Evolutionary conservation across 2,113 vertebrate genomes (phyloP), one percentile per base, ranked within the genome.

Genomic region (Brienomyrus brachyistius): DNA sequence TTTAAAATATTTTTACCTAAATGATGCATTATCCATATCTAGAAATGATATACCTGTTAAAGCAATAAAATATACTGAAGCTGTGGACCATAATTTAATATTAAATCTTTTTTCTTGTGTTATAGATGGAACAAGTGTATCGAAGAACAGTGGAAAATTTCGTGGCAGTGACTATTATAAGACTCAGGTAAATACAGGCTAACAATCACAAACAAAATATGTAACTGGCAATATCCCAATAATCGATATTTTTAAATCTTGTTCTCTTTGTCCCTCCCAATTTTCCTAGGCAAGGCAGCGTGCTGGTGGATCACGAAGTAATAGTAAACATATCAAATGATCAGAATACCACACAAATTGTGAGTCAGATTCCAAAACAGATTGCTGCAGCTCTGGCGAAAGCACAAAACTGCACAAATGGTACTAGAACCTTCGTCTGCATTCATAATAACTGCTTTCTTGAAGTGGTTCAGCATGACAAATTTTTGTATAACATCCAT

Each of bases 261-360:
- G 52, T 59, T 40, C 52, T 87, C 17, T 88, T 27, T 52, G n/a
- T 31, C 59, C 11, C 74, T 56, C 8, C 54, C 54, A 21, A 70
- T 27, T 15, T 80, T 9, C 19, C 87, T 35, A 88, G 87, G 9
- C 0, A 43, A 62, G 87, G 87, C 19, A 88, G 90, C 31, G 52
- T 92, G 9, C 87, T 77, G 1, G 90, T 89, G 56, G 62, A 87
- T 2, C 92, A 93, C n/a, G 85, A 90, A 15, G 88, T 91, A 50
- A 19, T 93, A 66, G 21, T 92, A 8, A 1, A 43, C 27, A 31
- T 91, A 59, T 4, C 47, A 43, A 91, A 91, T 17, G 27, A 70
- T 9, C 19, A 59, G 54, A n/a, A 59, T 10, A 8, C 5, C 11
- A 19, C 21, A 21, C n/a, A 56, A 8, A 1, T 17, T 17, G 90